phyloP scores from a whole-genome alignment of 2,888 invertebrate species.

The Tryphoninae sp. region DNA sequence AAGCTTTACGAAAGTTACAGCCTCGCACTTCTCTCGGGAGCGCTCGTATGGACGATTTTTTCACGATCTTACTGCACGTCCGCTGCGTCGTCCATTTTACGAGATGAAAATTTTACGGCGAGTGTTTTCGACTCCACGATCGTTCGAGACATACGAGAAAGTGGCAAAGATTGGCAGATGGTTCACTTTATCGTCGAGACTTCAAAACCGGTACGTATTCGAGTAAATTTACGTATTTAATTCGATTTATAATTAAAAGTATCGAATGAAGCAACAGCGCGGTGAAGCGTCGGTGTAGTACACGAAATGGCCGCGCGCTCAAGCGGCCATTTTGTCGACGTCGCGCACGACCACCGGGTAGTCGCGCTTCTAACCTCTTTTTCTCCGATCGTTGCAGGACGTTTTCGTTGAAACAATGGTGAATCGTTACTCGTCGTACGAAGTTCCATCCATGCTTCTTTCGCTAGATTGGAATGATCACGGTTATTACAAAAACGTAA shows the following conservation, averaged over 20 bases:
- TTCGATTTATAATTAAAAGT: neutral
- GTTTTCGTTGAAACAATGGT: neutral
- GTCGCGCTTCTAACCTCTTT: neutral
- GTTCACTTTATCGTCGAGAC: slow-evolving; percentile 41
- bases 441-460: neutral
- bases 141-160: slow-evolving; percentile 33
- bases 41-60: neutral
- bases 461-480: neutral
- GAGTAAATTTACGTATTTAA: neutral
- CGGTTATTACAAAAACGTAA: neutral
- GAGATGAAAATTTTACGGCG: neutral
- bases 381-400: neutral
- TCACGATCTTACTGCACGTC: neutral
- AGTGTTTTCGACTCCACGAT: slow-evolving; percentile 16
- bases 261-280: neutral
- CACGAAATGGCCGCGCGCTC: neutral
- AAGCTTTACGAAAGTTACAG: neutral
- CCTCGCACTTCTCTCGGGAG: neutral
- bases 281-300: neutral
- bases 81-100: neutral
- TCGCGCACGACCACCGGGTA: no score
- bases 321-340: no score
- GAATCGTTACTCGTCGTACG: neutral
- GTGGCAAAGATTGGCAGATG: neutral
- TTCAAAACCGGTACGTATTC: neutral